Evolutionary conservation across 2,888 invertebrate genomes (phyloP).

Genomic region (Ormyrus thymus): DNA sequence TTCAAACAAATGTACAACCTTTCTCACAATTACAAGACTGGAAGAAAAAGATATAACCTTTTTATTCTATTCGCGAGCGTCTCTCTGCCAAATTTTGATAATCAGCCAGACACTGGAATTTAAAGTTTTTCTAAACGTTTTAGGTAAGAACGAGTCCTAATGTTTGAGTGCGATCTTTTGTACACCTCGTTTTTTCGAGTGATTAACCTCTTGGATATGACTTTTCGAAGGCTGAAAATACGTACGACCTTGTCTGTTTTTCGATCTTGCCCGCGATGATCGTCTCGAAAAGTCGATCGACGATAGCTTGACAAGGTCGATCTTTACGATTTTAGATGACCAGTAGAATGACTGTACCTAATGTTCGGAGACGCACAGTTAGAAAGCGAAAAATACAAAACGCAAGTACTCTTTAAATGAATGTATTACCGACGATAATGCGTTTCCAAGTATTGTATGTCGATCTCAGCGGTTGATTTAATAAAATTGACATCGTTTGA

Average conservation of each 20-base stretch:
- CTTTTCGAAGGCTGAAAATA: constrained; percentile 56
- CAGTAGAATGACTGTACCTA: constrained; percentile 54
- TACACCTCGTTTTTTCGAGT: constrained; percentile 53
- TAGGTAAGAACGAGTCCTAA: constrained; percentile 30
- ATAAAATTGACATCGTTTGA: constrained; percentile 71
- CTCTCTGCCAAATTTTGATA: constrained; percentile 41
- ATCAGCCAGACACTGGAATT: constrained; percentile 44
- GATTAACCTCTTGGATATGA: constrained; percentile 56
- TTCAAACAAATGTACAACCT: not conserved
- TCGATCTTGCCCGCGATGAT: constrained; percentile 45
- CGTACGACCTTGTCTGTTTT: constrained; percentile 51
- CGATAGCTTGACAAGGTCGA: constrained; percentile 40
- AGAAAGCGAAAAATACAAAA: constrained; percentile 39
- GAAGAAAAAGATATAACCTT: constrained; percentile 10
- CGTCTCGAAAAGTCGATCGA: constrained; percentile 31
- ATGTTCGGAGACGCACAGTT: constrained; percentile 43
- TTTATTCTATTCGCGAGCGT: constrained; percentile 1
- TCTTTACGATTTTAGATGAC: constrained; percentile 48
- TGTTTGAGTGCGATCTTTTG: constrained; percentile 30
- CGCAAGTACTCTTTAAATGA: constrained; percentile 55
- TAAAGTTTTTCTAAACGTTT: constrained; percentile 24
- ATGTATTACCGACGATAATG: constrained; percentile 64
- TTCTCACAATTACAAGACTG: constrained; percentile 9
- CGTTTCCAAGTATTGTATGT: constrained; percentile 68
- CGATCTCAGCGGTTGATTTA: constrained; percentile 70